Evolutionary conservation across 2,888 invertebrate genomes (phyloP), one percentile per base, ranked within the genome.

Genomic region (Himalopsyche tibetana): DNA sequence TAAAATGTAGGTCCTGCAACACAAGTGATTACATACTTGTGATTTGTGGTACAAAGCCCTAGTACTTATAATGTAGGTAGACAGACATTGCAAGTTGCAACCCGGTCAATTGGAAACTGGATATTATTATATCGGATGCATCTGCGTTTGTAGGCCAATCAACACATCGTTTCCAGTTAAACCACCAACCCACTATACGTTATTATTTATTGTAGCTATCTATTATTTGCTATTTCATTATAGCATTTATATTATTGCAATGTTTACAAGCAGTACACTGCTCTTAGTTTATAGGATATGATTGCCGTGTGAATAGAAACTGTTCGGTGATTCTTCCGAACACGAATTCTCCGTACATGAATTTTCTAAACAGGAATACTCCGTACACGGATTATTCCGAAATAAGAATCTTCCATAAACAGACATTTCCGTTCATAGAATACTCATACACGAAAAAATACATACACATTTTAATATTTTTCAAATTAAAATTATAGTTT

Each of bases 61-160:
- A 36, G 15, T 15, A 15, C 15, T 15, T 36, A 36, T 74, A 74
- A 19, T 74, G 36, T 74, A 74, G 74, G 74, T 74, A 74, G 36
- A n/a, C 28, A 74, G 15, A 12, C 74, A 38, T 38, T 74, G 36
- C 74, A 74, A 74, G 74, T 74, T 38, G 74, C 74, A 74, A 74
- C 74, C 36, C 74, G 74, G 74, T 74, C 74, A 74, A 74, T 38
- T 74, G 74, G 74, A 74, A 74, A 74, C 74, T 74, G 12, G 74
- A 74, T 74, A 74, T 74, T 51, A 51, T 45, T 51, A 51, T 51
- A 28, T 74, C 74, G 38, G 74, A 74, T 74, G 74, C 19, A 38
- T 74, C 74, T 74, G 38, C 74, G 36, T 74, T 74, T 74, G 74
- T 74, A 74, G 74, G 74, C 28, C 74, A 38, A 36, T 74, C 74